These are phyloP conservation scores for Pionites leucogaster DNA, from an alignment of 2,113 vertebrate genomes.

Conservation along the genomic window DNA sequence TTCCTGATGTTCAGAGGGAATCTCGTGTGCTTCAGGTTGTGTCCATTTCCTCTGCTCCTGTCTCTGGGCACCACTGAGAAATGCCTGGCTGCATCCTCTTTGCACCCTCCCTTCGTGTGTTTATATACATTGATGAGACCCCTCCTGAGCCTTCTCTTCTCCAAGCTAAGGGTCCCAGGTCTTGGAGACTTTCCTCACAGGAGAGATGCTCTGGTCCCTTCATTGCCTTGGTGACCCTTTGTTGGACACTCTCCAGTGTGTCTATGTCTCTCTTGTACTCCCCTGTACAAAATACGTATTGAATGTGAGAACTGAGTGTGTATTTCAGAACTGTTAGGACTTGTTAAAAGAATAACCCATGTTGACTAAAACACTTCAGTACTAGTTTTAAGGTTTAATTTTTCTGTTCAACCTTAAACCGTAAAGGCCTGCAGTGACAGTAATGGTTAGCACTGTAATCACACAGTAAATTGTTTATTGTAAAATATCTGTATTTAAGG, in stretches of 20 bases:
- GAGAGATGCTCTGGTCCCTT: neutral
- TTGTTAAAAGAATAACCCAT: neutral
- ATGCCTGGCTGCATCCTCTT: neutral
- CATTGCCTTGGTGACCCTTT: neutral
- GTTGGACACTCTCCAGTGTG: neutral
- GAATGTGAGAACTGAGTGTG: neutral
- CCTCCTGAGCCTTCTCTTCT: neutral
- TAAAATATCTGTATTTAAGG: neutral
- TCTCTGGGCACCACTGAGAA: neutral
- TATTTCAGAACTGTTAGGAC: neutral
- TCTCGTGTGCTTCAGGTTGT: neutral
- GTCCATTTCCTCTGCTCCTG: neutral
- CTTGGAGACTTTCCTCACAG: accelerated
- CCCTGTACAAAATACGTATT: neutral
- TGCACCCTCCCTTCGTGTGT: neutral
- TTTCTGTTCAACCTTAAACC: neutral
- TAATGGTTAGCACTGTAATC: neutral
- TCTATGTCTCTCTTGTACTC: neutral
- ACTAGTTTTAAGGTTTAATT: neutral
- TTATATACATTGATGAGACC: neutral
- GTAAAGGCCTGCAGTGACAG: neutral
- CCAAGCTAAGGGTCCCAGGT: neutral
- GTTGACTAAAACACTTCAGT: neutral
- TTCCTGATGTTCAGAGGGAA: neutral
- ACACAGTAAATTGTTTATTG: neutral